These are phyloP conservation scores for Leptinotarsa undecemlineata DNA, from an alignment of 1,140 invertebrate genomes.

Conservation along the genomic window DNA sequence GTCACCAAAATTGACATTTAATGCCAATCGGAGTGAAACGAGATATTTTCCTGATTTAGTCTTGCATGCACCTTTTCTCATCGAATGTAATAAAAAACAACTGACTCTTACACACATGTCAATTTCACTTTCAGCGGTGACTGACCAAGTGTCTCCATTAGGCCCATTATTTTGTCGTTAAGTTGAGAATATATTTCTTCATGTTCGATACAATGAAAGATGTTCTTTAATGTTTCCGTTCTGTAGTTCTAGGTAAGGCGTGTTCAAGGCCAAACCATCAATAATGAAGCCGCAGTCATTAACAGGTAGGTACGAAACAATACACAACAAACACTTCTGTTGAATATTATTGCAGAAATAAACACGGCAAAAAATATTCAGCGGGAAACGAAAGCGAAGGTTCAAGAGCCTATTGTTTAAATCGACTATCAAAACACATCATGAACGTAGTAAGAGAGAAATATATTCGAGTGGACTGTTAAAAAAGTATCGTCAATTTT, in stretches of 20 bases:
- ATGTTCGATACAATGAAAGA: neutral
- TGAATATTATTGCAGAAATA: constrained; percentile 3
- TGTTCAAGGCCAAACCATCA: constrained; percentile 5
- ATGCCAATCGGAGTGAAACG: too few species aligned
- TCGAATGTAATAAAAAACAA: too few species aligned
- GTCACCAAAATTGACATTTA: too few species aligned
- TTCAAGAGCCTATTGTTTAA: too few species aligned
- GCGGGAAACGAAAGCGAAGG: too few species aligned
- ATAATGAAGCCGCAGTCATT: neutral
- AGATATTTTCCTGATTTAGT: too few species aligned
- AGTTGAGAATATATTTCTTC: neutral
- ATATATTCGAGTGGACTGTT: too few species aligned
- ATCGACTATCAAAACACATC: too few species aligned
- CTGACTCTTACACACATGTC: too few species aligned
- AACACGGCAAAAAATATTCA: neutral
- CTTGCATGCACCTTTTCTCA: too few species aligned
- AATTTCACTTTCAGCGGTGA: neutral
- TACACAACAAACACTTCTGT: neutral
- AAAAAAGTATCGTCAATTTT: too few species aligned
- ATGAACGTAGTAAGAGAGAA: too few species aligned
- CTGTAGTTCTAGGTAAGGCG: constrained; percentile 1
- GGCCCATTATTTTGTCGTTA: neutral
- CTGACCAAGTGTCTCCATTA: constrained; percentile 4
- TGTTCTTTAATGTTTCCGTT: constrained; percentile 6
- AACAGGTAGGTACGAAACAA: constrained; percentile 8